Evolutionary conservation across 2,797 vertebrate genomes (phyloP).

Genomic region (Sebastes reedi): DNA sequence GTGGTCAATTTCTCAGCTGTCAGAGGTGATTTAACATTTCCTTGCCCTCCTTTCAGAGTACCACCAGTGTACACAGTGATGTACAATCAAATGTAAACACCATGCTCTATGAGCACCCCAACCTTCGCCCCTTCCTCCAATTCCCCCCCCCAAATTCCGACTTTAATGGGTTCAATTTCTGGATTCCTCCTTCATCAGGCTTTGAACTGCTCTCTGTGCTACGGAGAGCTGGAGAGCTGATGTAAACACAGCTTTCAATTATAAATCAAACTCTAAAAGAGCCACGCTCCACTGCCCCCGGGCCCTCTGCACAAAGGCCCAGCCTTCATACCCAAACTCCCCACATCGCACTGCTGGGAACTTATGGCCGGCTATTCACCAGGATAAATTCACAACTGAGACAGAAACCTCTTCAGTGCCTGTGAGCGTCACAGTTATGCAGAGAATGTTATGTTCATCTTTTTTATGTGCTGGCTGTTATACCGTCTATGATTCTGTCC

Average conservation of each 20-base stretch:
- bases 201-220: constrained; percentile 54
- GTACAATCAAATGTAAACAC: constrained; percentile 63
- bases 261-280: constrained; percentile 75
- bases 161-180: constrained; percentile 58
- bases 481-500: neutral
- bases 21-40: constrained; percentile 69
- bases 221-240: constrained; percentile 49
- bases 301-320: constrained; percentile 58
- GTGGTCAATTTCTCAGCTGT: constrained; percentile 63
- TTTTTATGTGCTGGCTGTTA: neutral
- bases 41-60: constrained; percentile 30
- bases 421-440: constrained; percentile 31
- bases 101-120: constrained; percentile 20
- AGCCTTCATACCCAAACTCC: constrained; percentile 52
- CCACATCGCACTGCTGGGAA: constrained; percentile 41
- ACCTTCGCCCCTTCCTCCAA: neutral
- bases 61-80: constrained; percentile 42
- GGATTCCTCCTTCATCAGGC: constrained; percentile 29
- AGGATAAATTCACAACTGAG: constrained; percentile 17
- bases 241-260: constrained; percentile 77
- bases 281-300: constrained; percentile 41
- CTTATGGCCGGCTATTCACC: constrained; percentile 28
- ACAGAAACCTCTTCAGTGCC: constrained; percentile 26
- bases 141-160: constrained; percentile 16
- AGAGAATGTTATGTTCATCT: constrained; percentile 37